Evolutionary conservation across 1,140 invertebrate genomes (phyloP).

Genomic region (Meloidogyne floridensis): DNA sequence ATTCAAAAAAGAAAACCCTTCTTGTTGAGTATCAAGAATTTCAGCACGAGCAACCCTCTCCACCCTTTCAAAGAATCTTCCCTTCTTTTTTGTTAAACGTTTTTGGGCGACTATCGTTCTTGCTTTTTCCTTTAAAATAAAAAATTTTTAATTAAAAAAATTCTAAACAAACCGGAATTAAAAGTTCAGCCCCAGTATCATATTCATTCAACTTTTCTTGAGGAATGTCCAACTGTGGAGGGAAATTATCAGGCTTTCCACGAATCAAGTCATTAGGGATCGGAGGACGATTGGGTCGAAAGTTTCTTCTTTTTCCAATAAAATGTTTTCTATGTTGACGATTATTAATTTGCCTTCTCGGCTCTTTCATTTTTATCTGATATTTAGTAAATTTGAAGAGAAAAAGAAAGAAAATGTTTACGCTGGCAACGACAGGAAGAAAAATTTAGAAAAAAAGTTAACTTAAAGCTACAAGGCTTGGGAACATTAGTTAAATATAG

Average conservation of each 20-base stretch:
- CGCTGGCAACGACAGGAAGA: too few relatives aligned
- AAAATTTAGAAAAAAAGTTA: too few relatives aligned
- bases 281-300: too few relatives aligned
- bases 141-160: background rate
- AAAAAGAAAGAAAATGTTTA: too few relatives aligned
- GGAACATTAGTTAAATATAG: too few relatives aligned
- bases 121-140: slow-evolving; percentile 35
- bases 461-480: too few relatives aligned
- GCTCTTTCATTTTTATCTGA: background rate
- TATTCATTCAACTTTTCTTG: slow-evolving; percentile 30
- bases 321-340: background rate
- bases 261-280: background rate
- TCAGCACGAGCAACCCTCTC: slow-evolving; percentile 53
- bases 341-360: background rate
- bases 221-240: background rate
- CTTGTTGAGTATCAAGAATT: slow-evolving; percentile 50
- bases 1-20: slow-evolving; percentile 27
- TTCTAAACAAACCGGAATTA: slow-evolving; percentile 34
- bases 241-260: slow-evolving; percentile 20
- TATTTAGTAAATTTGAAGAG: too few relatives aligned
- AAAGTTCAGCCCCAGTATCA: slow-evolving; percentile 36
- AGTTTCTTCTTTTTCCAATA: too few relatives aligned
- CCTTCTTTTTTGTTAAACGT: slow-evolving; percentile 41
- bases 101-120: slow-evolving; percentile 37
- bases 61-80: slow-evolving; percentile 46